Evolutionary conservation across 2,113 vertebrate species (phyloP).

Genomic region (Zingel zingel): DNA sequence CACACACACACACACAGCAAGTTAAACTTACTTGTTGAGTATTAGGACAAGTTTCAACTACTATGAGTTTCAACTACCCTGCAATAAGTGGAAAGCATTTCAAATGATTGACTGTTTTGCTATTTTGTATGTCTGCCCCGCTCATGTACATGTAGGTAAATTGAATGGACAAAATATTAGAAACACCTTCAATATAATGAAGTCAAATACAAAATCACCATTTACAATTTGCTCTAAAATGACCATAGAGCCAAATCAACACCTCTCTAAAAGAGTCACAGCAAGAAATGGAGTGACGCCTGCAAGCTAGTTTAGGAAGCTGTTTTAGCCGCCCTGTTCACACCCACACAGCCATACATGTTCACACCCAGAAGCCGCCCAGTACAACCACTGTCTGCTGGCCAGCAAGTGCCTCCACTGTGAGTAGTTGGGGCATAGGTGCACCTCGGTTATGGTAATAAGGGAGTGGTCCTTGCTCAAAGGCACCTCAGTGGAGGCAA

Average conservation of each 20-base stretch:
- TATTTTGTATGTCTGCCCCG: not conserved
- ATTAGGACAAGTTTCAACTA: not conserved
- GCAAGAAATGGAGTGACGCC: not conserved
- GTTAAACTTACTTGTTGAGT: conserved; percentile 9
- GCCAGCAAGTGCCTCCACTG: conserved; percentile 11
- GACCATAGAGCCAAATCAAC: not conserved
- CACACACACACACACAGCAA: conserved; percentile 6
- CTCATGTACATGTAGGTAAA: not conserved
- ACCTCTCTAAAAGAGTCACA: not conserved
- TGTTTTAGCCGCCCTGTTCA: conserved; percentile 1
- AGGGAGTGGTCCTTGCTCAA: conserved; percentile 18
- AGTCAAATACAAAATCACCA: not conserved
- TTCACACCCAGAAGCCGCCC: conserved; percentile 19
- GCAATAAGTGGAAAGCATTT: not conserved
- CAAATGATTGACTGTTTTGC: not conserved
- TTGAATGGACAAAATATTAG: not conserved
- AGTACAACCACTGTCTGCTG: conserved; percentile 26
- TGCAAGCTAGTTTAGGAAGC: not conserved
- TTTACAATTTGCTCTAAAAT: not conserved
- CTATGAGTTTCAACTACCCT: not conserved
- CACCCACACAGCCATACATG: conserved; percentile 18
- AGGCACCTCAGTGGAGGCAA: conserved; percentile 12
- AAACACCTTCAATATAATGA: not conserved
- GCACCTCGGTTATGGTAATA: conserved; percentile 24
- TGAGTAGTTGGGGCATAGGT: not conserved